These are phyloP conservation scores for Sus cebifrons DNA, from an alignment of 2,797 vertebrate species.

Conservation along the genomic window DNA sequence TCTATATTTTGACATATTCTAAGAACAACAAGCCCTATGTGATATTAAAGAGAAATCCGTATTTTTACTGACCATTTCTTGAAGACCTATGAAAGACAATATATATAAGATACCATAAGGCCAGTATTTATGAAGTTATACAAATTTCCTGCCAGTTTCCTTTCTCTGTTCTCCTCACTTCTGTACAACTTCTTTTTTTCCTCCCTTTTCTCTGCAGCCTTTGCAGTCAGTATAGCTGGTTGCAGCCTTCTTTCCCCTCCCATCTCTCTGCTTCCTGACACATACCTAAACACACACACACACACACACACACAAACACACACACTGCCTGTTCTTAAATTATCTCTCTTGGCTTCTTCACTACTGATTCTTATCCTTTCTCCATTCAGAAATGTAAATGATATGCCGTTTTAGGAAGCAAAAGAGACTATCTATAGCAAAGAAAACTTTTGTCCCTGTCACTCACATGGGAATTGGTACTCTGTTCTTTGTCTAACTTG, in stretches of 20 bases:
- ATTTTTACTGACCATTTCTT: background rate
- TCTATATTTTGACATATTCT: background rate
- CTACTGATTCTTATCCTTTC: background rate
- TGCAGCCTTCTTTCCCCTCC: background rate
- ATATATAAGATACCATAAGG: background rate
- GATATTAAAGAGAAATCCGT: background rate
- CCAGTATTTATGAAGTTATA: background rate
- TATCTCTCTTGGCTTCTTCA: background rate
- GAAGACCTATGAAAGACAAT: background rate
- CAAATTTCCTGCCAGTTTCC: background rate
- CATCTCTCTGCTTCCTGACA: background rate
- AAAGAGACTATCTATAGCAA: background rate
- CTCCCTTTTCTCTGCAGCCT: background rate
- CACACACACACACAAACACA: background rate
- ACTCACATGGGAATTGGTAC: background rate
- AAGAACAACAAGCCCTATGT: background rate
- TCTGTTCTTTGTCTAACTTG: conserved; percentile 7
- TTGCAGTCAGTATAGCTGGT: background rate
- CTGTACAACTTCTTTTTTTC: background rate
- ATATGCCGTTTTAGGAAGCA: background rate
- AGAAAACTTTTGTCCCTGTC: background rate
- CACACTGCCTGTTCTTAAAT: background rate
- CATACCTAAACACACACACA: background rate
- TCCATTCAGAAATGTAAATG: background rate
- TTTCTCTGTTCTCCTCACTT: background rate